Base-by-base conservation (phyloP, 2,797 vertebrate species). In the Melanogrammus aeglefinus region DNA sequence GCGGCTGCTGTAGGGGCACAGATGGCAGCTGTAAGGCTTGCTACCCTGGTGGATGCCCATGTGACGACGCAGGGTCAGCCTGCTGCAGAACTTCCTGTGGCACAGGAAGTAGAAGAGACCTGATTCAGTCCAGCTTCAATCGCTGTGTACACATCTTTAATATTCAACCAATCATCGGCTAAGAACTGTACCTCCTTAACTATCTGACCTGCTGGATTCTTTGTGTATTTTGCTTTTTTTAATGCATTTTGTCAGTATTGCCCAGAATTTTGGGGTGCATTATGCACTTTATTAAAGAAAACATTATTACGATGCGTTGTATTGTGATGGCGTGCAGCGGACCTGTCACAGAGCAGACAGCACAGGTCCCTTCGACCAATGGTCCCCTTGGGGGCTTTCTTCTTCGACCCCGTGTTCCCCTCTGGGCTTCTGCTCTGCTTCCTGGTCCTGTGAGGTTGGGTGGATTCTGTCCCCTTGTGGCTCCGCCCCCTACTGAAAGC, bases 11-110 rank as follows among this genome's bases (percentile, higher is more conserved):
- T 92, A 91, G 0, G 89, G 1, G 8, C 91, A 95, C 76, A 80
- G 81, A 7, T 88, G 90, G 85, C 93, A 95, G 16, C 76, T 82
- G 85, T 91, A 93, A 0, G 92, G 91, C 86, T 93, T 95, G n/a
- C 91, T 87, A 38, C 86, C 94, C 76, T 85, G 85, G 72, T 86
- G 92, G 0, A 90, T 78, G 35, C 93, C 93, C 84, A 87, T 86
- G 90, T 94, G 92, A 24, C 94, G 91, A 69, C 89, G 86, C 86
- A 95, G 83, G 12, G 92, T 94, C 78, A 95, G 78, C 76, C 89
- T 84, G 0, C 88, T 93, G 51, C 90, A 93, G 90, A 91, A 91
- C 71, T 86, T 94, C 89, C 92, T 94, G 91, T 80, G 33, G 38
- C 21, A 18, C 57, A 63, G 57, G 57, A 63, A 63, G 57, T 24